phyloP scores from a whole-genome alignment of 1,140 invertebrate genomes.

The Phocides pigmalion region DNA sequence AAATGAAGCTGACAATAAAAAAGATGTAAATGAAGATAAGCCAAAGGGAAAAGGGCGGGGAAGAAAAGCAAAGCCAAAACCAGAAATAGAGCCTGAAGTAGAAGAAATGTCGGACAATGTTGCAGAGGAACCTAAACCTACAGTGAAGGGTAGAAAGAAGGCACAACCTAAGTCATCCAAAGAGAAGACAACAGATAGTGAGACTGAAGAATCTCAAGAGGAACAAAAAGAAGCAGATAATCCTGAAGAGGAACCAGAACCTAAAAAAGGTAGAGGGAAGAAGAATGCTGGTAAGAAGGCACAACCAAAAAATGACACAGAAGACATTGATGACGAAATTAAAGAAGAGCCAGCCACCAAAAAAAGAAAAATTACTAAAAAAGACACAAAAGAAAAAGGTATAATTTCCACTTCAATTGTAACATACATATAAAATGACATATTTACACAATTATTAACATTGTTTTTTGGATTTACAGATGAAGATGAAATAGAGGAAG shows the following conservation, averaged over 20 bases:
- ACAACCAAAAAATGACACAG: constrained; percentile 51
- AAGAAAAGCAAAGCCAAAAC: constrained; percentile 56
- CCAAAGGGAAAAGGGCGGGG: constrained; percentile 62
- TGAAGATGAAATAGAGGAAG: constrained; percentile 56
- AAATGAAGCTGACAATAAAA: constrained; percentile 44
- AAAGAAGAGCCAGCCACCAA: constrained; percentile 51
- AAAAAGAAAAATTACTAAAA: constrained; percentile 56
- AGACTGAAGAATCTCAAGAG: constrained; percentile 35
- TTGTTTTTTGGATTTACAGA: constrained; percentile 40
- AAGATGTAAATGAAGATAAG: constrained; percentile 57
- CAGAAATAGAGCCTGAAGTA: constrained; percentile 52
- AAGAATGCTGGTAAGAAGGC: constrained; percentile 58
- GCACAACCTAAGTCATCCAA: constrained; percentile 50
- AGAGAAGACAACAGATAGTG: constrained; percentile 47
- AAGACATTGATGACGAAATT: constrained; percentile 51
- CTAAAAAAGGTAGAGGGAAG: constrained; percentile 42
- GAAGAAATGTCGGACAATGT: constrained; percentile 44
- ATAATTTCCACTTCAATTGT: constrained; percentile 6
- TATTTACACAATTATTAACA: constrained; percentile 26
- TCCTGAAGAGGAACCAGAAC: constrained; percentile 42
- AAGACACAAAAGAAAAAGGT: constrained; percentile 67
- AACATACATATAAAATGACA: constrained; percentile 11
- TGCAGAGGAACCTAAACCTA: constrained; percentile 50
- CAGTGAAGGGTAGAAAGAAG: constrained; percentile 63
- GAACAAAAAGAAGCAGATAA: constrained; percentile 40